Percentiles rank a stretch among this genome's conserved stretches.
Evolutionary conservation across 2,113 vertebrate genomes (phyloP).

Genomic region (Bathybates hornii): DNA sequence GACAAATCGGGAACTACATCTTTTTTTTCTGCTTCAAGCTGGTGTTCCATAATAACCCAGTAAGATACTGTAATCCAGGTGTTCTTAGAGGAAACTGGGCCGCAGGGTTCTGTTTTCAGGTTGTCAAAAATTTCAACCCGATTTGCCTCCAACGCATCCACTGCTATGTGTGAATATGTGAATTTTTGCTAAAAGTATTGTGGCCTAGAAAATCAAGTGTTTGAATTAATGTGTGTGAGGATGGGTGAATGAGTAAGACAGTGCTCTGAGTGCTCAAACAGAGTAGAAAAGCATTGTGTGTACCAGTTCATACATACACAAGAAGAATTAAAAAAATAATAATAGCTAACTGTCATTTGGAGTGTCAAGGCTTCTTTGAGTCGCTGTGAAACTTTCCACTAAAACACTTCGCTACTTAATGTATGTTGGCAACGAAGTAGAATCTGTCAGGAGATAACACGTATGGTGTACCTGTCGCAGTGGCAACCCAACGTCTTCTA

Average conservation of each 20-base stretch:
- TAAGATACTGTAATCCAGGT: neutral
- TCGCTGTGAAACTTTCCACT: neutral
- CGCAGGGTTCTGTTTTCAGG: neutral
- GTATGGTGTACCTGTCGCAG: neutral
- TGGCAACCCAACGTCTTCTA: neutral
- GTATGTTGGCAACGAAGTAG: neutral
- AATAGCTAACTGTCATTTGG: neutral
- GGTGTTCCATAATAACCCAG: neutral
- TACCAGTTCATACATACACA: neutral
- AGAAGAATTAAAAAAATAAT: neutral
- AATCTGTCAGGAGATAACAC: neutral
- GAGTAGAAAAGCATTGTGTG: neutral
- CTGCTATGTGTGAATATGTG: neutral
- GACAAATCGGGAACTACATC: conserved; percentile 73
- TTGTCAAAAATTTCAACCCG: neutral
- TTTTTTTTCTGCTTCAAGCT: neutral
- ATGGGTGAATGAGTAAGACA: neutral
- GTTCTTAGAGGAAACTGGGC: neutral
- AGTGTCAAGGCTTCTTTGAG: rapidly evolving
- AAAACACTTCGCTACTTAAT: neutral
- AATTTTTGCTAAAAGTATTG: neutral
- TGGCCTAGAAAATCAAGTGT: neutral
- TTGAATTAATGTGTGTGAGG: neutral
- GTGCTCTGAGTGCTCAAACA: neutral
- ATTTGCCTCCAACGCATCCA: neutral